These are phyloP conservation scores for Nomada ferruginata DNA, from an alignment of 2,888 invertebrate species.

Conservation along the genomic window DNA sequence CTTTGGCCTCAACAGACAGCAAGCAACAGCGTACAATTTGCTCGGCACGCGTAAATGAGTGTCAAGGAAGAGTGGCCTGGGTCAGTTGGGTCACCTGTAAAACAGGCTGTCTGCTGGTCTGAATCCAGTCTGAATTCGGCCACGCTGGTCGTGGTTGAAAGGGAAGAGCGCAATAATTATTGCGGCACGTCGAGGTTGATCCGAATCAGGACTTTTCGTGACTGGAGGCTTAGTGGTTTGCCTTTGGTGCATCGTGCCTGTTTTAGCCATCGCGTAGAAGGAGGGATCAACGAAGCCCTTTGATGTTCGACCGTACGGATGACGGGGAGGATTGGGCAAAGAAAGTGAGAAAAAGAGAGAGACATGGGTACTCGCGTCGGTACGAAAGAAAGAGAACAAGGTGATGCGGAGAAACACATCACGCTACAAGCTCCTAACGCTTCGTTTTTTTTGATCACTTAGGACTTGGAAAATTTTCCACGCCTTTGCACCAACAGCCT, in stretches of 20 bases:
- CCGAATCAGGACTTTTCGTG: conserved; percentile 59
- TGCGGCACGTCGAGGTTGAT: conserved; percentile 60
- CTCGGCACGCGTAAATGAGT: no score
- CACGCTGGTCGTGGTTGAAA: neutral
- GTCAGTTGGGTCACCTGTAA: no score
- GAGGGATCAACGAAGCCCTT: conserved; percentile 58
- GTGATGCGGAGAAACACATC: conserved; percentile 46
- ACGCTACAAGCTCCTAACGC: conserved; percentile 47
- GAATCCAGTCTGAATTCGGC: no score
- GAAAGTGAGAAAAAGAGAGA: conserved; percentile 29
- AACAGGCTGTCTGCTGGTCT: no score
- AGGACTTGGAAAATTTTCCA: conserved; percentile 68
- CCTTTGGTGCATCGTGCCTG: conserved; percentile 67
- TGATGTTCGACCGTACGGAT: conserved; percentile 66
- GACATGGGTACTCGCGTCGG: neutral
- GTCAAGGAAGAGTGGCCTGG: no score
- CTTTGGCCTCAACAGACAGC: no score
- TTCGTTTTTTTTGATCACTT: conserved; percentile 72
- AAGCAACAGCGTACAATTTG: no score
- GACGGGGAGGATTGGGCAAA: conserved; percentile 47
- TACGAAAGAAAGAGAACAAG: conserved; percentile 10
- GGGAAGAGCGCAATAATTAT: conserved; percentile 60
- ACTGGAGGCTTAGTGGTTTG: conserved; percentile 62
- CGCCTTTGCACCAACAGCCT: conserved; percentile 63
- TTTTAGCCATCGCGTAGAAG: conserved; percentile 54